These are phyloP conservation scores for Alloplasta piceator DNA, from an alignment of 2,888 invertebrate species.

Conservation along the genomic window DNA sequence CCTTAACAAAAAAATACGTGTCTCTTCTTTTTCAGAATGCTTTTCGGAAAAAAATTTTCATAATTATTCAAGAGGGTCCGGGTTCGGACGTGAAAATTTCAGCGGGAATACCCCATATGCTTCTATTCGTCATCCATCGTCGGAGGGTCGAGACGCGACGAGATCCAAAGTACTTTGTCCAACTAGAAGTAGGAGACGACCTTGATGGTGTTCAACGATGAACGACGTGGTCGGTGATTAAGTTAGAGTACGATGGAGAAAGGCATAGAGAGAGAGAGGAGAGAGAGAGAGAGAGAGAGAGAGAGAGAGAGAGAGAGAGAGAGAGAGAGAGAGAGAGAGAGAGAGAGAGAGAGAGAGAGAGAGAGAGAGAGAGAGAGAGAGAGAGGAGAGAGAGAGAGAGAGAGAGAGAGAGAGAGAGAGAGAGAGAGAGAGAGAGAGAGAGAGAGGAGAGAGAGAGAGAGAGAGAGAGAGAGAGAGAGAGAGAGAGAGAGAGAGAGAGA, in stretches of 20 bases:
- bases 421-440: neutral
- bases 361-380: constrained; percentile 8
- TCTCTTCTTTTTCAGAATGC: too few relatives aligned
- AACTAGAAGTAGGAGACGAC: constrained; percentile 23
- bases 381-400: neutral
- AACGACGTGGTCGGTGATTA: constrained; percentile 23
- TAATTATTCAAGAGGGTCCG: too few relatives aligned
- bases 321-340: constrained; percentile 8
- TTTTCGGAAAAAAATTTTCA: too few relatives aligned
- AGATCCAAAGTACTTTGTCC: too few relatives aligned
- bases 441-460: constrained; percentile 5
- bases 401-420: constrained; percentile 31
- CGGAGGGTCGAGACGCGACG: neutral
- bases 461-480: constrained; percentile 4
- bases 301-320: constrained; percentile 8
- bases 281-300: constrained; percentile 3
- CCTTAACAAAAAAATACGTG: too few relatives aligned
- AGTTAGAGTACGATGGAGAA: neutral
- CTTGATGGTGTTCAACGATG: constrained; percentile 40
- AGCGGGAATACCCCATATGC: too few relatives aligned
- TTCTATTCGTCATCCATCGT: neutral
- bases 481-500: constrained; percentile 13
- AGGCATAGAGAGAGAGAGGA: neutral
- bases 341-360: constrained; percentile 4
- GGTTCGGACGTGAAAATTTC: too few relatives aligned